Evolutionary conservation across 2,888 invertebrate genomes (phyloP).

Genomic region (Chydorus sphaericus): DNA sequence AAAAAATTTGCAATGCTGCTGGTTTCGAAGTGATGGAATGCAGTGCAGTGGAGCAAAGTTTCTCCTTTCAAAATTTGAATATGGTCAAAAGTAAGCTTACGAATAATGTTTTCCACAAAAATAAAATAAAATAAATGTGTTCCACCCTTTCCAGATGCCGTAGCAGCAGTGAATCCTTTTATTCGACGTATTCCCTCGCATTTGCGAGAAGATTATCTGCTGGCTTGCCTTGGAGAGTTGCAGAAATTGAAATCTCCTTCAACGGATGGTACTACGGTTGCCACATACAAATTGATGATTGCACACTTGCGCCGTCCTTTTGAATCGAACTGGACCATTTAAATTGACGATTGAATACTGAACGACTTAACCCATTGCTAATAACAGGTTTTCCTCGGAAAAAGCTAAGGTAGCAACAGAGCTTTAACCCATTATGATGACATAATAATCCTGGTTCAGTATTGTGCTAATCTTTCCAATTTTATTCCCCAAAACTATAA

Average conservation of each 20-base stretch:
- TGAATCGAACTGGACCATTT: no score
- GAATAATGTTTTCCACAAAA: not conserved
- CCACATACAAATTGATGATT: conserved; percentile 36
- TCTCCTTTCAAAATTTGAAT: conserved; percentile 40
- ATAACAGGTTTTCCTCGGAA: no score
- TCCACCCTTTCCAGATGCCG: conserved; percentile 37
- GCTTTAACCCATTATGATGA: no score
- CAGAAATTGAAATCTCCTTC: conserved; percentile 31
- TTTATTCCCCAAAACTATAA: no score
- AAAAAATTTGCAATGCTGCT: conserved; percentile 37
- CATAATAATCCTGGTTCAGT: no score
- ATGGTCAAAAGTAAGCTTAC: conserved; percentile 39
- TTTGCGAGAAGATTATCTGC: conserved; percentile 43
- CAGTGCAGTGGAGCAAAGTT: conserved; percentile 40
- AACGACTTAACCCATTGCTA: no score
- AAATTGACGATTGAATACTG: no score
- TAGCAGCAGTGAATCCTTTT: conserved; percentile 55
- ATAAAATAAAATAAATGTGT: not conserved
- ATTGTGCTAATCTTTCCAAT: no score
- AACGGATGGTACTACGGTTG: conserved; percentile 32
- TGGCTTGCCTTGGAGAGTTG: conserved; percentile 41
- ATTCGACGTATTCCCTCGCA: conserved; percentile 41
- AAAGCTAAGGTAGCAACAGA: no score
- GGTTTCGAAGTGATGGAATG: conserved; percentile 48
- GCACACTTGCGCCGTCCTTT: conserved; percentile 32